Percentiles rank a stretch among this genome's conserved stretches.
Conservation (phyloP, 1,140 invertebrate species). For the Cydia splendana region DNA sequence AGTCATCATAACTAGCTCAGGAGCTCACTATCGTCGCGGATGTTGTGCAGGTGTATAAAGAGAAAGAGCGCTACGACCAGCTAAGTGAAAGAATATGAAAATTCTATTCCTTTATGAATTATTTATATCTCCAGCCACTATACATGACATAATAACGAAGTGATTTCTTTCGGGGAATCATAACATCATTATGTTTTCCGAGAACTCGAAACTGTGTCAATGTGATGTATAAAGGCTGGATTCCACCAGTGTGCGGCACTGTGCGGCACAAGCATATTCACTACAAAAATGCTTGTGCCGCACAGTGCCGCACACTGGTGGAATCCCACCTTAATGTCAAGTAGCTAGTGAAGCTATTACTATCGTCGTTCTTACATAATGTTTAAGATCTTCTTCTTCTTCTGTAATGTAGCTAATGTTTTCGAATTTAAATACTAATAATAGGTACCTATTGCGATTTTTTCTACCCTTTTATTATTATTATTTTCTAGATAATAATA, state of each 20-base stretch:
- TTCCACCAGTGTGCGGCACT: too few species aligned
- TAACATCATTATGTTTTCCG: slow-evolving; percentile 24
- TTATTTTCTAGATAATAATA: too few species aligned
- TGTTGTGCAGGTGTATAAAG: slow-evolving; percentile 43
- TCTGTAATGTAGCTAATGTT: too few species aligned
- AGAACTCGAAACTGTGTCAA: slow-evolving; percentile 16
- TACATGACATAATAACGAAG: slow-evolving; percentile 50
- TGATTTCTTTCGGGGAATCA: slow-evolving; percentile 37
- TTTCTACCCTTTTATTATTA: too few species aligned
- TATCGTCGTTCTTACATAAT: not conserved
- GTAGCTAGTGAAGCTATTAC: not conserved
- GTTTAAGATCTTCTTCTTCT: too few species aligned
- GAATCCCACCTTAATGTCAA: too few species aligned
- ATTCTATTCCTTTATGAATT: slow-evolving; percentile 54
- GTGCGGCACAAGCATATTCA: too few species aligned
- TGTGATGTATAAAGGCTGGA: slow-evolving; percentile 18
- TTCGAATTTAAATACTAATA: too few species aligned
- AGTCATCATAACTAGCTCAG: slow-evolving; percentile 1
- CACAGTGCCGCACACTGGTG: too few species aligned
- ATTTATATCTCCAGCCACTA: slow-evolving; percentile 50
- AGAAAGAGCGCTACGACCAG: slow-evolving; percentile 40
- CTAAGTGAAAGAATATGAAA: slow-evolving; percentile 56
- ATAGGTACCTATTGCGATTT: too few species aligned
- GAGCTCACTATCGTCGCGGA: slow-evolving; percentile 11
- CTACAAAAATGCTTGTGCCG: too few species aligned